phyloP scores from a whole-genome alignment of 2,888 invertebrate genomes.

The Microctonus hyperodae region DNA sequence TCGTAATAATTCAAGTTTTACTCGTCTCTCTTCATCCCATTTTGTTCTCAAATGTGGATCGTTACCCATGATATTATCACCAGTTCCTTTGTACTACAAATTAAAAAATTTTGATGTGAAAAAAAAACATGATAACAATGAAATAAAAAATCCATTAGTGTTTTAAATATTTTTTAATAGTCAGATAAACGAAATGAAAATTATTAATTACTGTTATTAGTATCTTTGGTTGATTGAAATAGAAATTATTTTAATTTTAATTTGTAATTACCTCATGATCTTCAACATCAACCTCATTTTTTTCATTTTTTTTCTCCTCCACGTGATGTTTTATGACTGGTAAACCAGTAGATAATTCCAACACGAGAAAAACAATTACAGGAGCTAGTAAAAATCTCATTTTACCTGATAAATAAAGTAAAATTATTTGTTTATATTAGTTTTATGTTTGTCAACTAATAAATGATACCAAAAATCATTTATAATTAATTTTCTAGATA shows the following conservation, averaged over 20 bases:
- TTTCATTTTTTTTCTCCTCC: constrained; percentile 47
- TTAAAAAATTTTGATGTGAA: background rate
- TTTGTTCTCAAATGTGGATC: constrained; percentile 85
- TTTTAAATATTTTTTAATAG: too few relatives aligned
- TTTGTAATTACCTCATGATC: constrained; percentile 30
- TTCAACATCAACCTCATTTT: constrained; percentile 48
- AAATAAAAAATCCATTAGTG: too few relatives aligned
- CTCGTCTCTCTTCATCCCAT: constrained; percentile 91
- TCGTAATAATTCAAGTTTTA: constrained; percentile 83
- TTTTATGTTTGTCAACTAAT: too few relatives aligned
- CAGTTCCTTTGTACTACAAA: background rate
- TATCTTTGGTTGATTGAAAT: background rate
- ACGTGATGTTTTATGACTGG: constrained; percentile 61
- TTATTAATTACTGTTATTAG: too few relatives aligned
- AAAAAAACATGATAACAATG: too few relatives aligned
- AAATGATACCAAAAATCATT: too few relatives aligned
- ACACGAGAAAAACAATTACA: constrained; percentile 20
- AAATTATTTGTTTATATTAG: too few relatives aligned
- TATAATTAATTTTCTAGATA: too few relatives aligned
- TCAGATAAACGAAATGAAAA: too few relatives aligned
- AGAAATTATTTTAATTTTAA: background rate
- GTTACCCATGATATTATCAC: constrained; percentile 85
- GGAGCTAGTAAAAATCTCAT: constrained; percentile 29
- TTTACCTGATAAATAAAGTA: constrained; percentile 17
- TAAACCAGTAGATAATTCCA: constrained; percentile 60